These are phyloP conservation scores for Clarias platycephalus DNA, from an alignment of 2,797 vertebrate species.

Conservation along the genomic window DNA sequence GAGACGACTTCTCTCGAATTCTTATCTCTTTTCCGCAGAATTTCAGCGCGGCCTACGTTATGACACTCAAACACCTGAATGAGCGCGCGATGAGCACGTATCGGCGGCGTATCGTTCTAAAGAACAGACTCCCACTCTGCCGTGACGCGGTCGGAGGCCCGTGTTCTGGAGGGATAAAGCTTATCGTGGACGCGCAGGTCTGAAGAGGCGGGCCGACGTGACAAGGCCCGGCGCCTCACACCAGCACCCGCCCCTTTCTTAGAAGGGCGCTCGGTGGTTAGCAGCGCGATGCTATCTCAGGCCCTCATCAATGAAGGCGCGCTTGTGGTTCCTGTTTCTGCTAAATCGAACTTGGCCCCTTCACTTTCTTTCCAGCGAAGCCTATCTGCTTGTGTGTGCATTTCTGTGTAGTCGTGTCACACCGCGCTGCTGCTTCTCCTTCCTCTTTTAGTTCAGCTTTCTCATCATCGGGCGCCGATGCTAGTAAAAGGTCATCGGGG, in stretches of 20 bases:
- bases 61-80: constrained; percentile 36
- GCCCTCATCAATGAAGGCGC: constrained; percentile 37
- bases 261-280: constrained; percentile 52
- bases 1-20: constrained; percentile 8
- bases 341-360: constrained; percentile 43
- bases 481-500: constrained; percentile 38
- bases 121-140: background rate
- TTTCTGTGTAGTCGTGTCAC: constrained; percentile 38
- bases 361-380: constrained; percentile 53
- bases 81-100: constrained; percentile 5
- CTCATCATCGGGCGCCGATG: constrained; percentile 20
- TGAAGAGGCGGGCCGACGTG: background rate
- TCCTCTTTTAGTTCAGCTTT: constrained; percentile 43
- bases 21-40: constrained; percentile 17
- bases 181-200: constrained; percentile 55
- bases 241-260: constrained; percentile 56
- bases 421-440: background rate
- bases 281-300: constrained; percentile 40
- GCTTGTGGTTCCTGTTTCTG: constrained; percentile 53
- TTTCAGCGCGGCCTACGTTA: constrained; percentile 8
- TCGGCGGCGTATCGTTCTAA: constrained; percentile 2
- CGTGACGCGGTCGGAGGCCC: constrained; percentile 11
- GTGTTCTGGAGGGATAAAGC: constrained; percentile 48
- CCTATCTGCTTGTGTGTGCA: constrained; percentile 7
- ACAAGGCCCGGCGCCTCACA: background rate